These are phyloP conservation scores for Tichodroma muraria DNA, from an alignment of 2,113 vertebrate species.

Conservation along the genomic window DNA sequence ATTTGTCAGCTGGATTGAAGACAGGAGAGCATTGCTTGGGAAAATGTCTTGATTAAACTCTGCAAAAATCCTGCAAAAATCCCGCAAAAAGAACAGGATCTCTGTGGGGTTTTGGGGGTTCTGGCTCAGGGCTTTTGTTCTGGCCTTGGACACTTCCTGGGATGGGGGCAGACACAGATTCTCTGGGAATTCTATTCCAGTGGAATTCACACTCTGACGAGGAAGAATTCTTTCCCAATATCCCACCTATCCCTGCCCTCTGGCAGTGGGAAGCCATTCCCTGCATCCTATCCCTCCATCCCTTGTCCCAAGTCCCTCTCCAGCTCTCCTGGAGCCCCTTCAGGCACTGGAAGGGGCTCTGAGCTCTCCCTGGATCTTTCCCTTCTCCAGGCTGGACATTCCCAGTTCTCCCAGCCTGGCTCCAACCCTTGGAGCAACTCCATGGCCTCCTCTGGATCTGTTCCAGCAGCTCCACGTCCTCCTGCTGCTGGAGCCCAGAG, in stretches of 20 bases:
- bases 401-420: neutral
- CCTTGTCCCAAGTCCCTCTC: neutral
- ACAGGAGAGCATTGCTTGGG: neutral
- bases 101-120: neutral
- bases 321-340: neutral
- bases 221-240: neutral
- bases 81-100: neutral
- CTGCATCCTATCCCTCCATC: neutral
- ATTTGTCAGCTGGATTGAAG: neutral
- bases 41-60: neutral
- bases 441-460: neutral
- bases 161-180: neutral
- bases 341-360: neutral
- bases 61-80: neutral
- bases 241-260: neutral
- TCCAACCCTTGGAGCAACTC: neutral
- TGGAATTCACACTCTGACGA: neutral
- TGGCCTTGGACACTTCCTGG: neutral
- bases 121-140: neutral
- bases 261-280: neutral
- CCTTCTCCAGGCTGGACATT: neutral
- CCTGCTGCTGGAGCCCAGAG: accelerated
- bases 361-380: neutral
- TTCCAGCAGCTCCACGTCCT: neutral
- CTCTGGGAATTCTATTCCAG: neutral